phyloP scores from a whole-genome alignment of 2,888 invertebrate genomes.

The Gonocerus acuteangulatus region DNA sequence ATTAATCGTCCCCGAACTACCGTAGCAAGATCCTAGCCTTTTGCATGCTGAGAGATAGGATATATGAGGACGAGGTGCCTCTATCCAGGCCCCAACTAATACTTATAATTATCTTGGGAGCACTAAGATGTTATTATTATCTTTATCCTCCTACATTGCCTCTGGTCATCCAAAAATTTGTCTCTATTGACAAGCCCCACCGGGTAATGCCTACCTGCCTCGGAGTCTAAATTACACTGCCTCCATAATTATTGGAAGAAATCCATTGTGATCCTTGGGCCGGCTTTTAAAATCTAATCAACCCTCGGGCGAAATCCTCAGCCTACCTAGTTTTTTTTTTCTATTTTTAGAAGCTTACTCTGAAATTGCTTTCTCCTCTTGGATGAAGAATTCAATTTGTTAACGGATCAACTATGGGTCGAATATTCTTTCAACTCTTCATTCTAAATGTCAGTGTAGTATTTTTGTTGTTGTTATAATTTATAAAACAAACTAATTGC shows the following conservation, averaged over 20 bases:
- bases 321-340: background rate
- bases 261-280: conserved; percentile 8
- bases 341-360: background rate
- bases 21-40: no score
- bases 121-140: background rate
- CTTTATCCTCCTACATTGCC: conserved; percentile 8
- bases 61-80: background rate
- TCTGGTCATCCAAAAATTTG: conserved; percentile 20
- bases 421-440: no score
- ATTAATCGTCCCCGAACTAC: no score
- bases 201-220: conserved; percentile 22
- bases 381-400: no score
- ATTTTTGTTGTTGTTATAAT: no score
- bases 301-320: background rate
- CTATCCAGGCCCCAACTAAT: background rate
- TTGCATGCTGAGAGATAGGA: no score
- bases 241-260: background rate
- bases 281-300: conserved; percentile 9
- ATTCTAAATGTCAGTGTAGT: no score
- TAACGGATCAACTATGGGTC: no score
- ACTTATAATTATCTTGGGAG: background rate
- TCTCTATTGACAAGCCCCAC: conserved; percentile 5
- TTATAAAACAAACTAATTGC: no score
- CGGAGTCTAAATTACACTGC: conserved; percentile 10
- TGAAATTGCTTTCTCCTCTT: background rate